Conservation (phyloP, 2,888 invertebrate genomes). For the Stenichneumon culpator region DNA sequence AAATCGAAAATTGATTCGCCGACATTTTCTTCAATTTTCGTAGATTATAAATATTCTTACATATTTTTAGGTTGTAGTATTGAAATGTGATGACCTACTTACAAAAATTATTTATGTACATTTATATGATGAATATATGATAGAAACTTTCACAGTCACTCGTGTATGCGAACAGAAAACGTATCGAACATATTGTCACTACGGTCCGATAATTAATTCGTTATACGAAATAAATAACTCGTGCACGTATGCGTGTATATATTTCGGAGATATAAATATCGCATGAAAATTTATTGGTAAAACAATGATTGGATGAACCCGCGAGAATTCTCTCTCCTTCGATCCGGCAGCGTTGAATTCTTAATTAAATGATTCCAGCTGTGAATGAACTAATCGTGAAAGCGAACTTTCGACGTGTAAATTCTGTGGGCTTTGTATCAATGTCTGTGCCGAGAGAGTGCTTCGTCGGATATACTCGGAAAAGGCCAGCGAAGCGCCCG, state of each 20-base stretch:
- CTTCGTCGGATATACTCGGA: neutral
- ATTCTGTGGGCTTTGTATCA: neutral
- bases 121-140: neutral
- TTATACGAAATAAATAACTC: neutral
- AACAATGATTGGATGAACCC: slow-evolving; percentile 10
- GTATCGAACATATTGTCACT: neutral
- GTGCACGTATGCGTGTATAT: neutral
- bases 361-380: neutral
- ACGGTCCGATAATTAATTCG: neutral
- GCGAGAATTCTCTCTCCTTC: slow-evolving; percentile 46
- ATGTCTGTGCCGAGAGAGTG: neutral
- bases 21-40: neutral
- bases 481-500: neutral
- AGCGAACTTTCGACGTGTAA: slow-evolving; percentile 2
- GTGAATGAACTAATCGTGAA: neutral
- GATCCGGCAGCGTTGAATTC: slow-evolving; percentile 18
- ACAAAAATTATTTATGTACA: neutral
- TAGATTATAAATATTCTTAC: neutral
- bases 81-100: neutral
- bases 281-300: neutral
- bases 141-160: neutral
- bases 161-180: neutral
- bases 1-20: slow-evolving; percentile 4
- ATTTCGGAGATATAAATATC: neutral
- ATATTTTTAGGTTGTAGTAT: too few relatives aligned